Evolutionary conservation across 2,113 vertebrate genomes (phyloP), one percentile per base, ranked within the genome.

Genomic region (Callipepla californica): DNA sequence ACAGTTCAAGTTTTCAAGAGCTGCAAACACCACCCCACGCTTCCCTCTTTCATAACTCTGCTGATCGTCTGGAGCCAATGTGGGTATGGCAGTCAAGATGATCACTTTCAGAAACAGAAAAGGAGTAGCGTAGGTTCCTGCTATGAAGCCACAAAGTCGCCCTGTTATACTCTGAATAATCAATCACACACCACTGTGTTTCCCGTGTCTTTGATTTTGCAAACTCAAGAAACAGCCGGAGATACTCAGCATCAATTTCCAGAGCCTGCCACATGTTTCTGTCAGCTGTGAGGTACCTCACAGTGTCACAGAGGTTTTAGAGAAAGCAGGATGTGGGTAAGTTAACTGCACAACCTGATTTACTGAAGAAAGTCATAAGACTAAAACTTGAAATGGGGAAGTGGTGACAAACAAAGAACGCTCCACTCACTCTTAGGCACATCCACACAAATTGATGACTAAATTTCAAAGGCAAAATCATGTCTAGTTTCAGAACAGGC

Each of bases 361-460:
- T 13, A 23, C 45, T 34, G 10, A 87, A 55, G 28, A 21, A 73
- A 92, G 72, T 94, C 92, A 89, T 42, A 67, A 70, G 93, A 93
- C 65, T 78, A 81, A 76, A 89, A 57, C 44, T 65, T 65, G 17
- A 87, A 92, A 91, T 8, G 16, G 44, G 68, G 94, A 96, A 95
- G 78, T 48, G 23, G 65, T 47, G 61, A 74, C 21, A 69, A 72
- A 74, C 21, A 69, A 72, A 80, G 5, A 80, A 61, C 4, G 1
- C 21, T 80, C 5, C 53, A 57, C 34, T 58, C 25, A 20, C 16
- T 51, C 44, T 51, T 22, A 9, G 4, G 53, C 22, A 47, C 38
- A 68, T 34, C 20, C 4, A 1, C 38, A 55, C 32, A 42, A 34
- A 80, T 85, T 89, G 8, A 11, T n/a, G 25, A 77, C 42, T 79